Evolutionary conservation across 2,113 vertebrate genomes (phyloP).

Genomic region (Gymnorhina tibicen): DNA sequence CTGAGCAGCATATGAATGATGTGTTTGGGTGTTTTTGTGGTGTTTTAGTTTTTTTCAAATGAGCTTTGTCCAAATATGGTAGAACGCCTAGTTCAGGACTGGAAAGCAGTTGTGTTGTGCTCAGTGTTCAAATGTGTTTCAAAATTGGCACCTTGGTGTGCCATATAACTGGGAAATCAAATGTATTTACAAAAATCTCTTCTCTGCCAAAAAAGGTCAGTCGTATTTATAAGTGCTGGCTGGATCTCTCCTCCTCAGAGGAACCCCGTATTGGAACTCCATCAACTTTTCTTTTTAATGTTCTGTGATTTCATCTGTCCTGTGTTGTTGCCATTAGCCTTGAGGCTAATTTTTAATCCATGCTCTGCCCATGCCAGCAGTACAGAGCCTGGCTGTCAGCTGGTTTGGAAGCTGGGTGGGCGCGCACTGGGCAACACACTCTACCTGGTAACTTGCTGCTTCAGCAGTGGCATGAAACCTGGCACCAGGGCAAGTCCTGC

Average conservation of each 20-base stretch:
- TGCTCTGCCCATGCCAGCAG: not conserved
- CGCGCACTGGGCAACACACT: fast-evolving
- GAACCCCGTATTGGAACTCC: not conserved
- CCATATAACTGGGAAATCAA: not conserved
- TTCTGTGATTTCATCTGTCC: not conserved
- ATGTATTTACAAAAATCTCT: not conserved
- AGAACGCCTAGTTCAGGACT: not conserved
- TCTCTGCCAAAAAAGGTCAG: not conserved
- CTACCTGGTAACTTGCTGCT: not conserved
- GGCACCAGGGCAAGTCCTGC: not conserved
- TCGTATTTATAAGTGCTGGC: not conserved
- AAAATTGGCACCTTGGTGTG: not conserved
- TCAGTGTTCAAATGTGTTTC: not conserved
- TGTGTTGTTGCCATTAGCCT: not conserved
- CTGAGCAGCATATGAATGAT: not conserved
- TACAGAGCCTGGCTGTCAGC: not conserved
- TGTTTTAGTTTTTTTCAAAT: not conserved
- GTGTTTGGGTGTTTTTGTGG: not conserved
- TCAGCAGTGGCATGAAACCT: not conserved
- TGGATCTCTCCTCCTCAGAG: not conserved
- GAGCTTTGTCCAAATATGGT: not conserved
- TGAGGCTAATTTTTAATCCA: not conserved
- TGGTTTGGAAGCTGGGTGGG: not conserved
- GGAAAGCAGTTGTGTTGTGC: not conserved
- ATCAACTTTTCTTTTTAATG: not conserved